Evolutionary conservation across 2,888 invertebrate species (phyloP).

Genomic region (Catocala fraxini): DNA sequence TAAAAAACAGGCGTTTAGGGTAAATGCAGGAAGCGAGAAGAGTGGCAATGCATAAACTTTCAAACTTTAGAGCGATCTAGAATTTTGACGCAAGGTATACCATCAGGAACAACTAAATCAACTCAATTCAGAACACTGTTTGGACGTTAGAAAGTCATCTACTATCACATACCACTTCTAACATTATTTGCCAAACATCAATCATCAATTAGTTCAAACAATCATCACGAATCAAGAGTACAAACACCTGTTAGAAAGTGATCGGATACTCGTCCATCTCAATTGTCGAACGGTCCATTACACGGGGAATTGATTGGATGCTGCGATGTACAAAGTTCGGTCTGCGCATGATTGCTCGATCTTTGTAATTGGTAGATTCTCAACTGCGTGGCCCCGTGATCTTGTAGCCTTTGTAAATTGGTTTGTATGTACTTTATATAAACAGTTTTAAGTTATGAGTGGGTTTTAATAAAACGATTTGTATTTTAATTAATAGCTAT

Average conservation of each 20-base stretch:
- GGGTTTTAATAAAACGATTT: too few relatives aligned
- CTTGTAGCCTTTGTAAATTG: not conserved
- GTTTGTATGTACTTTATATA: too few relatives aligned
- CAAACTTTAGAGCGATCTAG: too few relatives aligned
- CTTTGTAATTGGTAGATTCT: conserved; percentile 1
- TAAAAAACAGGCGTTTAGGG: too few relatives aligned
- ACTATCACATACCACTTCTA: not conserved
- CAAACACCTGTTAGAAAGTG: conserved; percentile 58
- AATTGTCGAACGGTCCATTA: not conserved
- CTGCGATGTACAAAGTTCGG: conserved; percentile 18
- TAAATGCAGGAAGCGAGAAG: too few relatives aligned
- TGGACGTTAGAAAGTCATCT: not conserved
- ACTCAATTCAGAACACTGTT: too few relatives aligned
- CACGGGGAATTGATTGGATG: conserved; percentile 10
- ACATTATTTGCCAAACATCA: not conserved
- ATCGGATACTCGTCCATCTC: not conserved
- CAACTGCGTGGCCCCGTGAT: not conserved
- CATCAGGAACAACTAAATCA: too few relatives aligned
- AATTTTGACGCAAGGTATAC: too few relatives aligned
- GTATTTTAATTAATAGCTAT: too few relatives aligned
- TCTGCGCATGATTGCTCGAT: not conserved
- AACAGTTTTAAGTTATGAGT: too few relatives aligned
- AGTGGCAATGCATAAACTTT: too few relatives aligned
- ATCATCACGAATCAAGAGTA: conserved; percentile 9
- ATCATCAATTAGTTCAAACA: conserved; percentile 5